Percentiles rank a stretch among this genome's conserved stretches.
Conservation (phyloP, 2,888 invertebrate species). For the Glomeris marginata region DNA sequence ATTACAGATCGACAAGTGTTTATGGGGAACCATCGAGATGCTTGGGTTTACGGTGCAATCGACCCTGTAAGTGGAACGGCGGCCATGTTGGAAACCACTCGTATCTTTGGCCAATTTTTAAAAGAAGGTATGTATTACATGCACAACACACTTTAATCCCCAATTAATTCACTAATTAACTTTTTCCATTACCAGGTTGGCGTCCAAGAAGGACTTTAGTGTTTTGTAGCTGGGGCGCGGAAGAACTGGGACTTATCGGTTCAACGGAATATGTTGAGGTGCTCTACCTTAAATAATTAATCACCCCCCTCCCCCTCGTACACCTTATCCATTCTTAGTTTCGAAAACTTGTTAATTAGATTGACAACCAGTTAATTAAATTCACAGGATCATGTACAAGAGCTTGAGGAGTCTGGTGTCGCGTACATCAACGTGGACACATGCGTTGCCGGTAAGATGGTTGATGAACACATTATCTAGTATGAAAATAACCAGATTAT, state of each 20-base stretch:
- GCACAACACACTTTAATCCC: too few species aligned
- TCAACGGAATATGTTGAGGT: conserved; percentile 35
- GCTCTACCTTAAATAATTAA: too few species aligned
- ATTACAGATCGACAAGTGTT: conserved; percentile 34
- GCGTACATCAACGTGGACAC: conserved; percentile 21
- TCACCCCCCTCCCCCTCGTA: neutral
- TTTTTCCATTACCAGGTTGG: conserved; percentile 23
- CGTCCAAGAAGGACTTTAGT: conserved; percentile 32
- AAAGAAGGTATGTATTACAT: conserved; percentile 19
- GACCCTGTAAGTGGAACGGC: conserved; percentile 38
- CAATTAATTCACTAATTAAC: too few species aligned
- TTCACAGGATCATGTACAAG: conserved; percentile 21
- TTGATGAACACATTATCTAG: too few species aligned
- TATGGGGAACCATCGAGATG: conserved; percentile 38
- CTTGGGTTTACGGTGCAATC: conserved; percentile 36
- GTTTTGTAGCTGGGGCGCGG: conserved; percentile 36
- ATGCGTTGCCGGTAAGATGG: conserved; percentile 13
- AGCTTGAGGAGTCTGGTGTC: conserved; percentile 17
- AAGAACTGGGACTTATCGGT: conserved; percentile 34
- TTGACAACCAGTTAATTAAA: neutral
- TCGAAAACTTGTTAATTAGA: neutral
- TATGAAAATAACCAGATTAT: too few species aligned
- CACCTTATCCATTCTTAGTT: neutral
- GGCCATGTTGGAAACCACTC: conserved; percentile 33
- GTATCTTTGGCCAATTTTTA: conserved; percentile 27